Conservation (phyloP, 2,797 vertebrate species). For the Limnodromus scolopaceus region DNA sequence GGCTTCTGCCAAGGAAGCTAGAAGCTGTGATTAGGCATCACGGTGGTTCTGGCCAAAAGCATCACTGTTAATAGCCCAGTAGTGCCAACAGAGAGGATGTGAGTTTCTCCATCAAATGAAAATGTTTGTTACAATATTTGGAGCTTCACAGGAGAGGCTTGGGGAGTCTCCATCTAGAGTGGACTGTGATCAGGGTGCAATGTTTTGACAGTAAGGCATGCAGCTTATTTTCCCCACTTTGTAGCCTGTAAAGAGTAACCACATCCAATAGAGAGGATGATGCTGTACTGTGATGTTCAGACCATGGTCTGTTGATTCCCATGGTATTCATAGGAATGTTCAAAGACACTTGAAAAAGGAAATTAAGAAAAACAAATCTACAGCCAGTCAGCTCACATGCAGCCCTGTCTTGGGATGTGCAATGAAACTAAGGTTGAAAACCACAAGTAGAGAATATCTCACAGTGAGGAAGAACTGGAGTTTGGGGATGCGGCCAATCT, state of each 20-base stretch:
- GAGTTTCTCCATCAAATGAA: neutral
- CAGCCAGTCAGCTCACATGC: neutral
- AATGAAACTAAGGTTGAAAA: neutral
- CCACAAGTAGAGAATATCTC: neutral
- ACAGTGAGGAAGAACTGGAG: neutral
- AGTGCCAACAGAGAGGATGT: neutral
- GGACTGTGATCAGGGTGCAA: neutral
- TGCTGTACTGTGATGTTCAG: neutral
- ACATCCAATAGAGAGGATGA: neutral
- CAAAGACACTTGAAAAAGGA: neutral
- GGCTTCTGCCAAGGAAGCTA: neutral
- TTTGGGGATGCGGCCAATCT: neutral
- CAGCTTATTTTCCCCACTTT: neutral
- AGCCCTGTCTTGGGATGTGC: neutral
- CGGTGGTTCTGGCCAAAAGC: neutral
- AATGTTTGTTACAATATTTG: neutral
- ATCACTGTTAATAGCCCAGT: rapidly evolving
- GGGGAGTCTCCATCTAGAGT: neutral
- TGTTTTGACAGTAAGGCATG: neutral
- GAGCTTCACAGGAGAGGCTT: neutral
- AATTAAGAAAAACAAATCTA: neutral
- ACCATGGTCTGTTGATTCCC: neutral
- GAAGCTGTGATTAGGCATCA: neutral
- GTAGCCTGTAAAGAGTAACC: neutral
- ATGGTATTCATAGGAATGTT: neutral